Base-by-base conservation (phyloP, 2,797 vertebrate genomes). In the Coregonus ussuriensis region DNA sequence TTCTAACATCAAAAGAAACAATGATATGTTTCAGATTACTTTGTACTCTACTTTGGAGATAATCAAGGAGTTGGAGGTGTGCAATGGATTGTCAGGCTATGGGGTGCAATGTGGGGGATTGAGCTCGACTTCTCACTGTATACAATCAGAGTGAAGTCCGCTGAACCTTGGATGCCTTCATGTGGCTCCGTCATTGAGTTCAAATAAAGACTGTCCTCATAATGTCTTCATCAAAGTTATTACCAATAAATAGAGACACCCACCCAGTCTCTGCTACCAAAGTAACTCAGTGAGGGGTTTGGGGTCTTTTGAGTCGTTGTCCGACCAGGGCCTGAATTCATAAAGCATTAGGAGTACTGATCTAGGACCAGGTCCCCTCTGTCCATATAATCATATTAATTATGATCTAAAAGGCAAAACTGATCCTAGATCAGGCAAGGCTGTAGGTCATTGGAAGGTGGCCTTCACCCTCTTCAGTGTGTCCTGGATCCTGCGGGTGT, bases 401-500 rank as follows among this genome's bases (percentile, higher is more conserved):
- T 11, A 25, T 25, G 59, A 63, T 25, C n/a, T n/a, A n/a, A 41
- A 35, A 72, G 37, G 5, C 14, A 4, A 52, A 54, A 25, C 47
- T 11, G 25, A 16, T 73, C 15, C 14, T 4, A n/a, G 4, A 7
- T 4, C 33, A 54, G 41, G 82, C 0, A 21, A 37, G 1, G 53
- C 15, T 7, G 5, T 52, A n/a, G n/a, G 71, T 95, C 93, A 99
- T 90, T 97, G 97, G 91, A 99, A 96, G 0, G 95, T 96, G 79
- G 97, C 96, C 84, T 96, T 97, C 85, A 99, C 96, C 81, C 94
- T 93, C 73, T 93, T 94, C 47, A 99, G 89, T 0, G 95, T 95
- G 84, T 97, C 94, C 84, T 99, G 97, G 81, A 98, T 96, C 91
- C 95, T 94, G 52, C 93, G 93, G 0, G 95, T 89, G 69, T 96